Conservation (phyloP, 2,113 vertebrate genomes). For the Chaetodon auriga region DNA sequence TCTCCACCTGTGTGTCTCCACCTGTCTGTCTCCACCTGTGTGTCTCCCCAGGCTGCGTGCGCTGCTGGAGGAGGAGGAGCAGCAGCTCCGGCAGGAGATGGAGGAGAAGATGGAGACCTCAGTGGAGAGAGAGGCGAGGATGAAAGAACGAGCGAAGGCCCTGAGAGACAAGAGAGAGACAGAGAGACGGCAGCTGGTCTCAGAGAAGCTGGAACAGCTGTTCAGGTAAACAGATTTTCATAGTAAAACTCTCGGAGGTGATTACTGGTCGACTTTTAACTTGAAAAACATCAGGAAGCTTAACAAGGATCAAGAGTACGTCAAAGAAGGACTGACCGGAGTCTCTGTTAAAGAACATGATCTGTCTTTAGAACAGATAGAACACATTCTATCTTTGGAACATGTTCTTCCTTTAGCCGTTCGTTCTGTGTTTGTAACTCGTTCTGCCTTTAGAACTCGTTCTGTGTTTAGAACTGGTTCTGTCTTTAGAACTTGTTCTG, state of each 20-base stretch:
- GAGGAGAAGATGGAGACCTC: constrained; percentile 81
- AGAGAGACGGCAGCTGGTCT: constrained; percentile 85
- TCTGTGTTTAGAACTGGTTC: too few relatives aligned
- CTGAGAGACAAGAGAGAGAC: constrained; percentile 87
- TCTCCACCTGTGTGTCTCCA: not conserved
- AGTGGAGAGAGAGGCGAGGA: constrained; percentile 82
- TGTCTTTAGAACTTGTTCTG: too few relatives aligned
- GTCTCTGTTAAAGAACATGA: too few relatives aligned
- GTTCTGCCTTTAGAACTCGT: too few relatives aligned
- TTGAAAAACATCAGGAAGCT: not conserved
- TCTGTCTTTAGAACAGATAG: too few relatives aligned
- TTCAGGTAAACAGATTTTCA: constrained; percentile 86
- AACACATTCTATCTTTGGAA: too few relatives aligned
- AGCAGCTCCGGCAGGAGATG: constrained; percentile 83
- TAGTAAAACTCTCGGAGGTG: not conserved
- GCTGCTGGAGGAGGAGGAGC: constrained; percentile 89
- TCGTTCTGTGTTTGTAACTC: too few relatives aligned
- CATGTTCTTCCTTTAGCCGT: too few relatives aligned
- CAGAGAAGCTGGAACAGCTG: constrained; percentile 89
- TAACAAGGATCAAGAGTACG: too few relatives aligned
- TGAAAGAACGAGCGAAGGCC: constrained; percentile 81
- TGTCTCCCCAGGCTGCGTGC: constrained; percentile 83
- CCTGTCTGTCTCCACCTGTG: not conserved
- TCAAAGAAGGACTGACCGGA: too few relatives aligned
- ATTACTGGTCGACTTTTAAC: not conserved